These are phyloP conservation scores for Melanostoma mellinum DNA, from an alignment of 2,888 invertebrate species.

Conservation along the genomic window DNA sequence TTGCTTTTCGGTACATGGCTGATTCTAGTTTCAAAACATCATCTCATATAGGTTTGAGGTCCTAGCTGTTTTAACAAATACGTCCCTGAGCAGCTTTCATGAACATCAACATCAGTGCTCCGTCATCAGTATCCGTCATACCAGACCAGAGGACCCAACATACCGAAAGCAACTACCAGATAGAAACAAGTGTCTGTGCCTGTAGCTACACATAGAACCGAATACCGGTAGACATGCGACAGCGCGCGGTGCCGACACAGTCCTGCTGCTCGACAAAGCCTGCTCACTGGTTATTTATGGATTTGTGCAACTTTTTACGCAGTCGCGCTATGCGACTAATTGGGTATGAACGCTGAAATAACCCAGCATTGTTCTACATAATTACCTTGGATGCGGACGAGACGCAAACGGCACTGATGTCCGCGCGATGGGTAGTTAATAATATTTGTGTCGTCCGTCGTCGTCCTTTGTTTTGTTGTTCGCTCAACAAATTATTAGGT, in stretches of 20 bases:
- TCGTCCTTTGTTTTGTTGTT: constrained; percentile 52
- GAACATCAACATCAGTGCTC: constrained; percentile 59
- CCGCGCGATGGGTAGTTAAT: constrained; percentile 66
- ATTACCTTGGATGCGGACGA: constrained; percentile 78
- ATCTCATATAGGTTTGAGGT: no score
- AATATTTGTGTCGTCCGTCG: constrained; percentile 63
- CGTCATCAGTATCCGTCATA: constrained; percentile 65
- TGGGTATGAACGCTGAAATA: constrained; percentile 80
- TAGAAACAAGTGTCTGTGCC: constrained; percentile 74
- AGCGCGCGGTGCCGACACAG: constrained; percentile 69
- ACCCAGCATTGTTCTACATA: constrained; percentile 80
- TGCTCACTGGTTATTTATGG: constrained; percentile 80
- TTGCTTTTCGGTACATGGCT: no score
- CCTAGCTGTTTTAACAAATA: neutral
- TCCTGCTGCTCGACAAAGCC: constrained; percentile 66
- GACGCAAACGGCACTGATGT: constrained; percentile 56
- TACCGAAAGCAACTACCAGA: constrained; percentile 72
- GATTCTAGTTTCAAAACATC: no score
- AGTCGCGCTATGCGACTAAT: constrained; percentile 82
- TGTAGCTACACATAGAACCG: constrained; percentile 70
- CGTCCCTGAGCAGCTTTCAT: constrained; percentile 27
- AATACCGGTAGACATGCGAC: constrained; percentile 68
- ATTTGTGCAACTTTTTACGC: constrained; percentile 81
- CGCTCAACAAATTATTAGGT: constrained; percentile 70
- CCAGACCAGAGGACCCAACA: constrained; percentile 48